Evolutionary conservation across 23 tunicate genomes (phyloP), one percentile per base, ranked within the genome.

Genomic region (Ascidia mentula): DNA sequence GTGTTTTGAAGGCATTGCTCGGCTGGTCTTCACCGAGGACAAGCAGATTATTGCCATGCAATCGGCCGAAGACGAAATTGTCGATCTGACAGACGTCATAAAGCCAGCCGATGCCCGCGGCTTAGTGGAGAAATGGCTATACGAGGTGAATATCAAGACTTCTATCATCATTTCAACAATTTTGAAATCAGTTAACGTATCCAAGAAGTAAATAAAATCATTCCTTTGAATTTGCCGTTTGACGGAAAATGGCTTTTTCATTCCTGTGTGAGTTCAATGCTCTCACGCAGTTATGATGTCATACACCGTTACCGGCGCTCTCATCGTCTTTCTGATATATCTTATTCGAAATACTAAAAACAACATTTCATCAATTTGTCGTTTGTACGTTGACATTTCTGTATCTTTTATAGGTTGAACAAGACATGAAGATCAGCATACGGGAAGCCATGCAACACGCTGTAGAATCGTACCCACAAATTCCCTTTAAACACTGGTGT

Each of bases 1-100:
- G 40, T 91, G 97, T 72, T 91, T 91, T 40, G 97, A 91, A 60
- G 97, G 97, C 0, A 91, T 91, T 37, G 97, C 97, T 1, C 69
- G 89, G 7, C 79, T 91, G 0, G 97, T 80, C 6, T 91, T 91
- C 46, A 91, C 87, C 17, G 90, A 91, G 24, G 90, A 86, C 59
- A 91, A 86, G 33, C 42, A 45, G 15, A 91, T 91, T 6, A 71
- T 81, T n/a, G 97, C 97, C 31, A 91, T 91, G 97, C 97, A 85
- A 73, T 87, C 91, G 6, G 97, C 97, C 28, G 97, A 91, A 77
- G 90, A 78, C 35, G 97, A 91, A 73, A 79, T 70, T 32, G 97
- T 91, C 20, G 84, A 85, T 31, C 77, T 91, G 32, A 79, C 77
- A 0, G 69, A 82, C 9, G 80, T 75, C 32, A 91, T 91, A 15